Conservation (phyloP, 2,797 vertebrate species). For the Phylloscopus collybita region DNA sequence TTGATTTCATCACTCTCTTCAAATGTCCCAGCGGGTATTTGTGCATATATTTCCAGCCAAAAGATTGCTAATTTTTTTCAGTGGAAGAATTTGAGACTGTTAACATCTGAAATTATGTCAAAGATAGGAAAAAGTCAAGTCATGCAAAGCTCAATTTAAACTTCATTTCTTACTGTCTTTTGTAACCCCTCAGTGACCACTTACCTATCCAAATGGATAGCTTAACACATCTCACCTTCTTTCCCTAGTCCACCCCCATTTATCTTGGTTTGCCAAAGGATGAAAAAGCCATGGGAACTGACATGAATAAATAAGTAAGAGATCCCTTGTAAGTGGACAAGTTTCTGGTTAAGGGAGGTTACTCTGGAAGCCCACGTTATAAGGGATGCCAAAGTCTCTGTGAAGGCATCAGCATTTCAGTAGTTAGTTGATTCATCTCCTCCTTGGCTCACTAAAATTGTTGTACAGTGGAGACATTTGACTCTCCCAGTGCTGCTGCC, state of each 20-base stretch:
- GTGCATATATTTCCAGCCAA: neutral
- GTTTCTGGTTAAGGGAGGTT: neutral
- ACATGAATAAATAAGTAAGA: neutral
- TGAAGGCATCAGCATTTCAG: neutral
- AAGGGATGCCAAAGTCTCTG: neutral
- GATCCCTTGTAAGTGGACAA: neutral
- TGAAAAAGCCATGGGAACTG: neutral
- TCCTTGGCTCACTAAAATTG: neutral
- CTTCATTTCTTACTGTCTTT: neutral
- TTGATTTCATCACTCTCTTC: conserved; percentile 40
- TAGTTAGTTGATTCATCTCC: neutral
- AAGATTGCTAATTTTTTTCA: conserved; percentile 1
- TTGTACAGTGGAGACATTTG: neutral
- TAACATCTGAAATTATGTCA: neutral
- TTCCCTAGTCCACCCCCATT: neutral
- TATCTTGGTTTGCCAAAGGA: neutral
- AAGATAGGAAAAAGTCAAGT: neutral
- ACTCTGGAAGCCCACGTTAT: neutral
- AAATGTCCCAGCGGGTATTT: neutral
- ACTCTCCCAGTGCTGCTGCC: neutral
- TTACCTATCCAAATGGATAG: neutral
- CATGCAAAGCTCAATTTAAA: neutral
- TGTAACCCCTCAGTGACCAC: neutral
- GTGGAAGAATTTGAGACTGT: neutral
- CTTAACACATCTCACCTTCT: neutral